Evolutionary conservation across 2,888 invertebrate genomes (phyloP), one percentile per base, ranked within the genome.

Genomic region (Heliconius charithonia): DNA sequence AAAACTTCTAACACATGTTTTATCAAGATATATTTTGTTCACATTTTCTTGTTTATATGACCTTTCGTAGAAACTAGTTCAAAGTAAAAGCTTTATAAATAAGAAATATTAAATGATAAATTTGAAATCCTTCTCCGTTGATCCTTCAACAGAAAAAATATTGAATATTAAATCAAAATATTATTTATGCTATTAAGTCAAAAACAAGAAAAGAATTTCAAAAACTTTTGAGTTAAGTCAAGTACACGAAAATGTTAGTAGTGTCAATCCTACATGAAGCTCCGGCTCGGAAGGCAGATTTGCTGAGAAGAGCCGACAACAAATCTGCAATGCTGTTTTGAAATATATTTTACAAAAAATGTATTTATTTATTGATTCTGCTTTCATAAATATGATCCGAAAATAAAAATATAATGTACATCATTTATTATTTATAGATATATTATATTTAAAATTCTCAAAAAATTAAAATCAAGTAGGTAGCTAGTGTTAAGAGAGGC

Each of bases 401-500:
- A 56, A 56, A 19, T 22, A 22, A 56, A 56, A 3, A 56, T 51
- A 51, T 56, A 56, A 45, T 16, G 1, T 22, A 7, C 9, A 62
- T 62, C 25, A 45, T 45, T 45, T 62, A 25, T 62, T 12, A 59
- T 59, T 9, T 59, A 62, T 62, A 25, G n/a, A 25, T 25, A 25
- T 63, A 63, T 63, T 10, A 2, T 37, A 67, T 66, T 37, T 22
- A 66, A 37, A 66, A 27, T 10, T 66, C 66, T 32, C 2, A 66
- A 37, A 37, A 37, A 37, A 69, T 82, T 84, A 85, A 80, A 83
- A 80, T 22, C 56, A 56, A 56, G 56, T 51, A 51, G 45, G 88
- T 79, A 79, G 81, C 86, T 86, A 85, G 89, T 89, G 89, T 90
- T 87, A 89, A 89, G 88, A 85, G 83, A 87, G 84, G 85, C 86